These are phyloP conservation scores for Ctenopoma multispine DNA, from an alignment of 2,797 vertebrate species.

Conservation along the genomic window DNA sequence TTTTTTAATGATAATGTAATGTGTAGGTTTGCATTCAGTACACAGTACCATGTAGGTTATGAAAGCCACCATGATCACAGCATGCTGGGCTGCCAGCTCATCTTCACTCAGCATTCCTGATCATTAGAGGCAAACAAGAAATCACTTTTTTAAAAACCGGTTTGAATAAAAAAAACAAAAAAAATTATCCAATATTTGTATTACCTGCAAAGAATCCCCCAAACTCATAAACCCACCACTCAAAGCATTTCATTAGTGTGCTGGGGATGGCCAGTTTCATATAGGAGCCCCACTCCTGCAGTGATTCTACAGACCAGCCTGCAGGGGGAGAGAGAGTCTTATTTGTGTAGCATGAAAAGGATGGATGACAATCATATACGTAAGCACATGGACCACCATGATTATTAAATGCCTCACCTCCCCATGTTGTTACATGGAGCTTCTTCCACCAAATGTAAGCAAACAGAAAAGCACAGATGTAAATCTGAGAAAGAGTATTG, in stretches of 20 bases:
- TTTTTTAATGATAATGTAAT: conserved; percentile 3
- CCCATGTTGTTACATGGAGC: conserved; percentile 91
- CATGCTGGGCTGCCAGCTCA: conserved; percentile 89
- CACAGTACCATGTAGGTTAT: conserved; percentile 64
- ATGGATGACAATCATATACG: neutral
- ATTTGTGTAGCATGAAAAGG: conserved; percentile 26
- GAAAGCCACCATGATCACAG: conserved; percentile 85
- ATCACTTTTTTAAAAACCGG: too few relatives aligned
- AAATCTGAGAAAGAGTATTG: conserved; percentile 86
- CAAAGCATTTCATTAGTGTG: conserved; percentile 92
- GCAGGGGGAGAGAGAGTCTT: conserved; percentile 60
- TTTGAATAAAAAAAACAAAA: neutral
- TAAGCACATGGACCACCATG: neutral
- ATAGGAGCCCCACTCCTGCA: conserved; percentile 92
- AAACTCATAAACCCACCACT: conserved; percentile 95
- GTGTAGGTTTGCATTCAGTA: neutral
- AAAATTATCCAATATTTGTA: neutral
- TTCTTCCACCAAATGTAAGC: conserved; percentile 88
- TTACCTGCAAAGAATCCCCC: conserved; percentile 92
- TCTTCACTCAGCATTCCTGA: conserved; percentile 88
- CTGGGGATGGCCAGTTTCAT: conserved; percentile 91
- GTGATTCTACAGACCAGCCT: conserved; percentile 92
- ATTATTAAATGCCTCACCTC: conserved; percentile 80
- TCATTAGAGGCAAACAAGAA: neutral
- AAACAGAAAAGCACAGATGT: conserved; percentile 84